Percentiles rank a stretch among this genome's conserved stretches.
phyloP scores from a whole-genome alignment of 2,113 vertebrate genomes.

The Naja naja region DNA sequence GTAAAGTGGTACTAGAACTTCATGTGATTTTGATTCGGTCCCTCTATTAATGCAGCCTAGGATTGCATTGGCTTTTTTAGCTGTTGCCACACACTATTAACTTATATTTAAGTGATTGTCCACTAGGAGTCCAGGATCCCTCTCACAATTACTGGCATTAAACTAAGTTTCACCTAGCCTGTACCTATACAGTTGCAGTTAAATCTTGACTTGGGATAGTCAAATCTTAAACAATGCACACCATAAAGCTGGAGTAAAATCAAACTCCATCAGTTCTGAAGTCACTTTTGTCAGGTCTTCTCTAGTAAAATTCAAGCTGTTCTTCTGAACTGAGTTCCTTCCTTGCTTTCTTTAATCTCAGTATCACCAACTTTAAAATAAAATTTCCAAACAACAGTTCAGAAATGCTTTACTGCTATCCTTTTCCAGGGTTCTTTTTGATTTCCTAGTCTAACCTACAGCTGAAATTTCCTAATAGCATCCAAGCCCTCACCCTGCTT shows the following conservation, averaged over 20 bases:
- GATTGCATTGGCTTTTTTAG: neutral
- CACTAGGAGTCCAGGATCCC: neutral
- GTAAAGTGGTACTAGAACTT: neutral
- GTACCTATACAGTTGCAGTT: neutral
- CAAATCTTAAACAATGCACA: neutral
- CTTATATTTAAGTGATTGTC: neutral
- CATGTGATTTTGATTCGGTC: neutral
- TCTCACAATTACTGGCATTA: neutral
- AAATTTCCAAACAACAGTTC: neutral
- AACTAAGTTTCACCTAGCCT: neutral
- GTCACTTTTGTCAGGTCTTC: neutral
- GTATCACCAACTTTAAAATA: neutral
- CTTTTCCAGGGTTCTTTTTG: neutral
- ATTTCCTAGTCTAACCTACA: neutral
- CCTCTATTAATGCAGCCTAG: neutral
- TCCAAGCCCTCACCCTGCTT: neutral
- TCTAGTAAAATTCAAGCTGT: neutral
- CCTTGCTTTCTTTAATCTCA: neutral
- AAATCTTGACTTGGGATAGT: neutral
- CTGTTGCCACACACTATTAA: neutral
- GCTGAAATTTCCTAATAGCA: neutral
- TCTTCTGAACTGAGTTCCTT: neutral
- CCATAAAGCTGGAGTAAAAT: neutral
- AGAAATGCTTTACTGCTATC: neutral
- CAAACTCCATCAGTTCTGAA: neutral